These are phyloP conservation scores for Xenentodon cancila DNA, from an alignment of 2,797 vertebrate species.

Conservation along the genomic window DNA sequence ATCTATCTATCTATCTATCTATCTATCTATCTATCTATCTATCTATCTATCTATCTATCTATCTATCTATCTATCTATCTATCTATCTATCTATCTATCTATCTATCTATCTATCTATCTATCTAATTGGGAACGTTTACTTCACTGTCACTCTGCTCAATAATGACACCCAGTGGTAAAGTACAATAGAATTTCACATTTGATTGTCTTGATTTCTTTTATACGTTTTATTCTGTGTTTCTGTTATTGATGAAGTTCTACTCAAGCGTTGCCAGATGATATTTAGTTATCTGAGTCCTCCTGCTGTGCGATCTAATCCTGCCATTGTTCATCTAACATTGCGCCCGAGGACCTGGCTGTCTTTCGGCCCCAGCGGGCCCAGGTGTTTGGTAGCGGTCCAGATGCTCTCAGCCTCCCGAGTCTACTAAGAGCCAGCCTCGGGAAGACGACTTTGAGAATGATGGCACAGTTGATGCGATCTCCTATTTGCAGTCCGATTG, in stretches of 20 bases:
- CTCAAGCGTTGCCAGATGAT: slow-evolving; percentile 27
- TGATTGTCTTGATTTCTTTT: slow-evolving; percentile 16
- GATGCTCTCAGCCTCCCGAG: slow-evolving; percentile 41
- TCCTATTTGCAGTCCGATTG: slow-evolving; percentile 44
- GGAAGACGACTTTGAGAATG: slow-evolving; percentile 47
- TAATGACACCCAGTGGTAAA: slow-evolving; percentile 72
- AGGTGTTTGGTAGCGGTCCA: slow-evolving; percentile 72
- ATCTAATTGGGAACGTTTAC: neutral
- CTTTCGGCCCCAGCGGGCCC: slow-evolving; percentile 43
- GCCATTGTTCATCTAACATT: slow-evolving; percentile 22
- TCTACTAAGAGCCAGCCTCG: slow-evolving; percentile 31
- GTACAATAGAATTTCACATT: slow-evolving; percentile 27
- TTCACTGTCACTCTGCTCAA: slow-evolving; percentile 42
- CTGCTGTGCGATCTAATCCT: slow-evolving; percentile 36
- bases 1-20: neutral
- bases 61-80: no score
- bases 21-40: neutral
- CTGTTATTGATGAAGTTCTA: slow-evolving; percentile 23
- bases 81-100: no score
- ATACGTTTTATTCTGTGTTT: slow-evolving; percentile 20
- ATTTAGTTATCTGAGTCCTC: slow-evolving; percentile 35
- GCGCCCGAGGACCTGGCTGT: slow-evolving; percentile 37
- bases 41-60: no score
- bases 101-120: neutral
- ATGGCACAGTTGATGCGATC: slow-evolving; percentile 3